Evolutionary conservation across 2,888 invertebrate species (phyloP), one percentile per base, ranked within the genome.

Genomic region (Charanyca ferruginea): DNA sequence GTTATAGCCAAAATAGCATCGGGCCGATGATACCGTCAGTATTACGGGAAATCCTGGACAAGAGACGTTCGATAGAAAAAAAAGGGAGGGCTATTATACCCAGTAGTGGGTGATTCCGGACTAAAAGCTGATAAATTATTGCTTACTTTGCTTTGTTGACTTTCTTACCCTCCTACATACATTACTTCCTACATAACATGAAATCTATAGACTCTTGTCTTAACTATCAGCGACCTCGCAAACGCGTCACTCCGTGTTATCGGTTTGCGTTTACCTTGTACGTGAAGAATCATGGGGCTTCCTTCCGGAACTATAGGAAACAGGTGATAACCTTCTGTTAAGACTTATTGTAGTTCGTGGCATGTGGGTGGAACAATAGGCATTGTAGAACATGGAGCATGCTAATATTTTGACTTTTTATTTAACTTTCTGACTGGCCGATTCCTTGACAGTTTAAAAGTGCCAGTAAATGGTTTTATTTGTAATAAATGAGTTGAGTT

Each of bases 281-380:
- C 11, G 57, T 45, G 28, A n/a, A 51, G 35, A 79, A 13, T 45
- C 44, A 47, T 41, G 42, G 38, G 63, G 60, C 63, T 81, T 81
- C 67, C 67, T 79, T 75, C 82, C 79, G 65, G 53, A 47, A 28
- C 25, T 22, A 28, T 44, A 58, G 74, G 67, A 78, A 78, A 49
- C 49, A 59, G 53, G 23, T 61, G 48, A 60, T 73, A 18, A 58
- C 38, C 47, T 78, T 78, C 28, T 42, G 2, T 9, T 35, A 35
- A 38, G 44, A 61, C 45, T 61, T 48, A 60, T 65, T 65, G 45
- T 62, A 2, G 57, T 60, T 35, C 7, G 3, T 55, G 6, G 3
- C 0, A 28, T 53, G 51, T 48, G 47, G 52, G 72, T 44, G 23
- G 45, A 48, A 38, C 38, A 38, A 38, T 48, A 74, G 42, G n/a